Percentiles rank a stretch among this genome's conserved stretches.
Evolutionary conservation across 2,113 vertebrate genomes (phyloP).

Genomic region (Acrocephalus kingi): DNA sequence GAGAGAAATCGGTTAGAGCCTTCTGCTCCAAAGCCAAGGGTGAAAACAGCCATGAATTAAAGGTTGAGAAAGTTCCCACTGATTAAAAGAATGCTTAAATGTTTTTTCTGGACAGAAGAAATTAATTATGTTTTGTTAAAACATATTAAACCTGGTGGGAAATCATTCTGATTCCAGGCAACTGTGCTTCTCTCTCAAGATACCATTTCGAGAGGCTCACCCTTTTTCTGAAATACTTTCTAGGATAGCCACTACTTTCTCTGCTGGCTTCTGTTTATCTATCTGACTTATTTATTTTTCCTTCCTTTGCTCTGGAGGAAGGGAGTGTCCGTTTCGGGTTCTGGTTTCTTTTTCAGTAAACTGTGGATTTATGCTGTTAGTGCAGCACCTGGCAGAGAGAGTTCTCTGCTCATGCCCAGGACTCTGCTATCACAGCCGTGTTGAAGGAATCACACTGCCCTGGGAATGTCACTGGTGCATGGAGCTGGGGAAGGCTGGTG

Average conservation of each 20-base stretch:
- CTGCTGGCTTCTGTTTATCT: conserved; percentile 19
- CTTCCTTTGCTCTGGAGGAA: conserved; percentile 12
- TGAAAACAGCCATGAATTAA: not conserved
- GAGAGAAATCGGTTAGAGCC: not conserved
- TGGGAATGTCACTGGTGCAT: not conserved
- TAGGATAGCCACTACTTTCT: not conserved
- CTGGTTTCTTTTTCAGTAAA: conserved; percentile 38
- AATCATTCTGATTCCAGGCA: conserved; percentile 40
- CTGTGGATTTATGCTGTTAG: not conserved
- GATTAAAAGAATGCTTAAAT: not conserved
- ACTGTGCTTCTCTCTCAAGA: conserved; percentile 15
- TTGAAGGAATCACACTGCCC: not conserved
- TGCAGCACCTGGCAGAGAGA: conserved; percentile 3
- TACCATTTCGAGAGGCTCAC: conserved; percentile 22
- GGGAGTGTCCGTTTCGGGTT: conserved; percentile 6
- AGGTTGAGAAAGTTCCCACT: not conserved
- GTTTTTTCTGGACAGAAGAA: not conserved
- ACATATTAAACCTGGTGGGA: conserved; percentile 6
- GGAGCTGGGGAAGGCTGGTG: not conserved
- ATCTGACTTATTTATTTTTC: conserved; percentile 19
- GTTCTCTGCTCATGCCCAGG: fast-evolving
- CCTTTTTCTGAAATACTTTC: conserved; percentile 26
- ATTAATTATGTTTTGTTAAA: not conserved
- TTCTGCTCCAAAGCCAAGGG: not conserved
- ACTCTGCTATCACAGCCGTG: fast-evolving